Conservation (phyloP, 2,113 vertebrate genomes). For the Rattus rattus region DNA sequence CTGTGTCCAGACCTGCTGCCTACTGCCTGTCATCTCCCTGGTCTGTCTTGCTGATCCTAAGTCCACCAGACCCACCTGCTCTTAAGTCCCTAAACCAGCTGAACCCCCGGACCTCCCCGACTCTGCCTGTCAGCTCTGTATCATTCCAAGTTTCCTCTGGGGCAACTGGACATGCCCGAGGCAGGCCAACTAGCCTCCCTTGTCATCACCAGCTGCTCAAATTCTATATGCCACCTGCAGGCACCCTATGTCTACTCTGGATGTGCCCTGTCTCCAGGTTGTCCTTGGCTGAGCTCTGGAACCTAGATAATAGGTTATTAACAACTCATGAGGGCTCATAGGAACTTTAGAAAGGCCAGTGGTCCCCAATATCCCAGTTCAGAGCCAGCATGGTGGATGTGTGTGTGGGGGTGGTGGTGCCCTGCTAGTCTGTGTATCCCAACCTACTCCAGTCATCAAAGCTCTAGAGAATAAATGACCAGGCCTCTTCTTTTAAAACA, state of each 20-base stretch:
- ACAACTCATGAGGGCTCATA: not conserved
- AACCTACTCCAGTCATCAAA: not conserved
- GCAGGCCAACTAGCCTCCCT: not conserved
- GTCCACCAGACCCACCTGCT: not conserved
- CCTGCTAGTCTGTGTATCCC: not conserved
- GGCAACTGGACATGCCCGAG: fast-evolving
- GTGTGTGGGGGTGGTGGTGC: too few species aligned
- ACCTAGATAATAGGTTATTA: not conserved
- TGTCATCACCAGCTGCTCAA: not conserved
- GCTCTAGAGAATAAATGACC: not conserved
- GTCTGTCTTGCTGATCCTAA: not conserved
- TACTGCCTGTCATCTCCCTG: not conserved
- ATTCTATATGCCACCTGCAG: not conserved
- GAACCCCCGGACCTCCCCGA: not conserved
- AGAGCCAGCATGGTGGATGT: fast-evolving
- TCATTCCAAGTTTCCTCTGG: not conserved
- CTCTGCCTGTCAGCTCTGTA: not conserved
- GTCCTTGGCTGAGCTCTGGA: not conserved
- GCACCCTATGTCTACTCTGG: not conserved
- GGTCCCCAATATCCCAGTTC: not conserved
- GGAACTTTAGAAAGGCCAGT: not conserved
- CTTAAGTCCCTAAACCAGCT: not conserved
- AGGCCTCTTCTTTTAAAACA: not conserved
- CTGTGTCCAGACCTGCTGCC: not conserved
- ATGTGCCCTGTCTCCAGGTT: not conserved